Base-by-base conservation (phyloP, 2,888 invertebrate species). In the Pimpla rufipes region DNA sequence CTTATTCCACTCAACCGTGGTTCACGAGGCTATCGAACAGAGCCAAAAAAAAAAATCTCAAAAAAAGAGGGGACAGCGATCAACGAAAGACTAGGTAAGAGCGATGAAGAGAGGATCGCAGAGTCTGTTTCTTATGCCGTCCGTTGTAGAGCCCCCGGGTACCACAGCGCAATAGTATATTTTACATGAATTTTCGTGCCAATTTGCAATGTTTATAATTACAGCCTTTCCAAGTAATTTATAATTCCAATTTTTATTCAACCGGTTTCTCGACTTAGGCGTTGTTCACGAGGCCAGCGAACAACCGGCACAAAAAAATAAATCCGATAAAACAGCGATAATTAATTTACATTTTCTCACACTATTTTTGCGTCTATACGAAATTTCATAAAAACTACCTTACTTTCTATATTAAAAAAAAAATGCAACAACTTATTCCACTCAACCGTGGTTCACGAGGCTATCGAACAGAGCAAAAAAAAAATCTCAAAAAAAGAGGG, bases 101-200 rank as follows among this genome's bases (percentile, higher is more conserved):
- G 29, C 71, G 85, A 79, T 84, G 78, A 87, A 85, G 83, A 85
- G 77, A 83, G 5, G 84, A 83, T 75, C 78, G 85, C 84, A 73
- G 84, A 87, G 85, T 85, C 88, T 16, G 77, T 62, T 68, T 87
- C 87, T 86, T 80, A 78, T 74, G 82, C 86, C 78, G 81, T 85
- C 81, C 82, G 75, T 82, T 73, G 81, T 88, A 83, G 74, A 83
- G 89, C 90, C 89, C 83, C 79, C 84, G 89, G 90, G 87, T 85
- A 78, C 86, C 84, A 87, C 77, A 77, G 64, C 79, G 87, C 90
- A 91, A 91, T 90, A n/a, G n/a, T n/a, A n/a, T n/a, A n/a, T n/a
- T n/a, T n/a, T n/a, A n/a, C n/a, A n/a, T n/a, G n/a, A n/a, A n/a
- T n/a, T n/a, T n/a, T n/a, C n/a, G n/a, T n/a, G n/a, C n/a, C n/a